Base-by-base conservation (phyloP, 2,888 invertebrate genomes). In the Pelosia muscerda region DNA sequence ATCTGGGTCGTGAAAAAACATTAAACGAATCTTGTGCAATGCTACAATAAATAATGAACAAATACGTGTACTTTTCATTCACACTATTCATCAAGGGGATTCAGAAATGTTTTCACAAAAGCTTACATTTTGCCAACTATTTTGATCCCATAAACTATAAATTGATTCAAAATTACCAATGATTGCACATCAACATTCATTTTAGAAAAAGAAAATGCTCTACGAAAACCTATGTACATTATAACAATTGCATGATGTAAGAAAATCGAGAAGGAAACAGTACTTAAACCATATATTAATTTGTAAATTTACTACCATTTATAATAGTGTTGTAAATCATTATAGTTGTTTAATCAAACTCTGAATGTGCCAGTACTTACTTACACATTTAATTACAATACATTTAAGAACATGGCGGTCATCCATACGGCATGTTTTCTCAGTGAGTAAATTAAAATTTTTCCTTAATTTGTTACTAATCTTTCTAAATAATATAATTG, bases 361-460 rank as follows among this genome's bases (percentile, higher is more conserved):
- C 19, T 19, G 0, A 38, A 42, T 42, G 15, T 42, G 0, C 42
- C 19, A 1, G 19, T n/a, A 49, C n/a, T 49, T 9, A 19, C 5
- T 49, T n/a, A 49, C 8, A 49, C 19, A 49, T n/a, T 49, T 49
- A 1, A 49, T n/a, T 49, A 49, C 9, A 19, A 6, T 9, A 19
- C 2, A 15, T 15, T 0, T 8, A 6, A 58, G 53, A 77, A 69
- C 25, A 72, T 79, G 77, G 66, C 66, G 65, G 10, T 28, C 6
- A 11, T 74, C 28, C 31, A n/a, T n/a, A n/a, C n/a, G n/a, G n/a
- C 69, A 5, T 65, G 19, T 65, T 60, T 74, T 60, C 60, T 54
- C 0, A 49, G 77, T 77, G 68, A 76, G 79, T 76, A 71, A 19
- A 19, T n/a, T n/a, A 23, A 11, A 54, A 13, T 13, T 23, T 54